Evolutionary conservation across 2,888 invertebrate genomes (phyloP).

Genomic region (Seira sanloemensis): DNA sequence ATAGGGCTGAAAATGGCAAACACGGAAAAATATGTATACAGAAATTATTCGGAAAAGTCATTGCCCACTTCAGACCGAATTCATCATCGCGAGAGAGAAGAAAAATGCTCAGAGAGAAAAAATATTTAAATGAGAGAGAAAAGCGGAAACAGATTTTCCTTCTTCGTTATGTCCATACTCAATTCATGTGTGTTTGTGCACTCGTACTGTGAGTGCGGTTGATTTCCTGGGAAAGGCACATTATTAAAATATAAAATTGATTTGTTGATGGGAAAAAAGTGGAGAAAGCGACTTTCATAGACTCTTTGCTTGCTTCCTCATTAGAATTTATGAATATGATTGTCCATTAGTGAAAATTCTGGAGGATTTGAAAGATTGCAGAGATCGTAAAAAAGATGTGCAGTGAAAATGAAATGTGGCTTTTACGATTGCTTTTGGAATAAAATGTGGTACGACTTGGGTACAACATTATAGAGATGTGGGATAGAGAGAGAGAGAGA

Average conservation of each 20-base stretch:
- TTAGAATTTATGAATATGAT: slow-evolving; percentile 62
- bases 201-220: background rate
- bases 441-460: background rate
- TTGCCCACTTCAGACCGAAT: too few relatives aligned
- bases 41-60: too few relatives aligned
- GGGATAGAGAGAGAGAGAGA: background rate
- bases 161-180: background rate
- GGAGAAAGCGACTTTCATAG: background rate
- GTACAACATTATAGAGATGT: background rate
- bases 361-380: slow-evolving; percentile 11
- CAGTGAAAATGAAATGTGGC: background rate
- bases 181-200: background rate
- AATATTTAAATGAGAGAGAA: too few relatives aligned
- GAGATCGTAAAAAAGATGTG: background rate
- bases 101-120: too few relatives aligned
- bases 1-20: too few relatives aligned
- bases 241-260: background rate
- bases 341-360: slow-evolving; percentile 52
- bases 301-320: slow-evolving; percentile 17
- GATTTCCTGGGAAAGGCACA: background rate
- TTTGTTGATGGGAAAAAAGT: background rate
- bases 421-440: slow-evolving; percentile 1
- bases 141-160: background rate
- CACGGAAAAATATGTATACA: too few relatives aligned
- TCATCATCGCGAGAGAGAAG: too few relatives aligned